Evolutionary conservation across 2,797 vertebrate species (phyloP), one percentile per base, ranked within the genome.

Genomic region (Diplodus sargus): DNA sequence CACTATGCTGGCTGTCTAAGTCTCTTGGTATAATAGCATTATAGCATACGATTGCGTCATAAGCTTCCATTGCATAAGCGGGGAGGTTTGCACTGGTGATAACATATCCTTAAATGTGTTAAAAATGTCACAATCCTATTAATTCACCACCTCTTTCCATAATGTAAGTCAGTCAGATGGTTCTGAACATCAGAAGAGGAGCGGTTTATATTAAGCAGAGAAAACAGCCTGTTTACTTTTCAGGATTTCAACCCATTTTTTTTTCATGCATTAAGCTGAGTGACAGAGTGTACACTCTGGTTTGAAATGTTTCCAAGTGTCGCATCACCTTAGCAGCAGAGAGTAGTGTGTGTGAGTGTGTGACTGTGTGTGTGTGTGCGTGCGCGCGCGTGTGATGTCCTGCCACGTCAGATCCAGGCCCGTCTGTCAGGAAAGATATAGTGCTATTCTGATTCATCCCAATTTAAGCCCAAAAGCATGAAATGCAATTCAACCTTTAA

Each of bases 401-500:
- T 78, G 42, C 75, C 79, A 60, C 59, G 28, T 80, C 82, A 84
- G 43, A 79, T 79, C 63, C 79, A 15, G 60, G 49, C 58, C 83
- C 25, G 30, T 62, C 85, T 85, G 82, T 87, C 88, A 85, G 66
- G 59, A 74, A 70, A 81, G 84, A 91, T 88, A 76, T 15, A 81
- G 70, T 16, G 23, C 78, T 65, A 58, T 78, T 87, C 67, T 67
- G 82, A 87, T 62, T 83, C 73, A 80, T 80, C 76, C 82, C 62
- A 61, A 76, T 87, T 82, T 84, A 76, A 84, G 74, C 81, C 56
- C 74, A 74, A 86, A 83, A 82, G 78, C 82, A 77, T 73, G 43
- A 89, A 85, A 82, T 74, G 51, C 76, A 83, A 67, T 85, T 79
- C 80, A 82, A 71, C 79, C 83, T 87, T 83, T 72, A 72, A 90